Evolutionary conservation across 2,888 invertebrate genomes (phyloP).

Genomic region (Asteroscopus sphinx): DNA sequence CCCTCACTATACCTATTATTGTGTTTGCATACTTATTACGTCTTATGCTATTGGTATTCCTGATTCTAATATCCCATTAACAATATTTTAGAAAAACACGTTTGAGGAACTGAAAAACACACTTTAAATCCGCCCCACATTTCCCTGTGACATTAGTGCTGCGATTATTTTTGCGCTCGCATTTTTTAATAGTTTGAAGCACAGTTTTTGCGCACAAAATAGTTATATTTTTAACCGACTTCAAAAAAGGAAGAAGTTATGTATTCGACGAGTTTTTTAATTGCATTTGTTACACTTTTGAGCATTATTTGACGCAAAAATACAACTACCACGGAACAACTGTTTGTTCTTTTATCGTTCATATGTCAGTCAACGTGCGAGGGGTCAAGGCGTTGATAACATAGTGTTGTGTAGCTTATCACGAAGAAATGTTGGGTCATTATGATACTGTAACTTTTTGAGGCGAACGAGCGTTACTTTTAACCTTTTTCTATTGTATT

Average conservation of each 20-base stretch:
- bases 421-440: slow-evolving; percentile 49
- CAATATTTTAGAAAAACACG: neutral
- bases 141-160: too few relatives aligned
- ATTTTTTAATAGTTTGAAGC: too few relatives aligned
- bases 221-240: neutral
- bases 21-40: slow-evolving; percentile 6
- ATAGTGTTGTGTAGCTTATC: slow-evolving; percentile 37
- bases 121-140: neutral
- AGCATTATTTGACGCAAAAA: slow-evolving; percentile 28
- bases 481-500: slow-evolving; percentile 11
- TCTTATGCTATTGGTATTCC: neutral
- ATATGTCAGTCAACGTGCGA: slow-evolving; percentile 47
- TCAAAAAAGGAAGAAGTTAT: too few relatives aligned
- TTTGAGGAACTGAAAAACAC: neutral
- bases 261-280: too few relatives aligned
- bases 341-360: slow-evolving; percentile 40
- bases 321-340: slow-evolving; percentile 26
- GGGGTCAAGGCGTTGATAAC: slow-evolving; percentile 58
- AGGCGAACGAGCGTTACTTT: slow-evolving; percentile 9
- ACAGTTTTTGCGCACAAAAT: neutral
- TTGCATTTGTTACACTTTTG: neutral
- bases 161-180: neutral
- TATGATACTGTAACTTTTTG: slow-evolving; percentile 37
- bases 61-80: neutral
- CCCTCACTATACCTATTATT: too few relatives aligned